Percentiles rank a stretch among this genome's conserved stretches.
phyloP scores from a whole-genome alignment of 2,888 invertebrate genomes.

The Hydrotaea diabolus region DNA sequence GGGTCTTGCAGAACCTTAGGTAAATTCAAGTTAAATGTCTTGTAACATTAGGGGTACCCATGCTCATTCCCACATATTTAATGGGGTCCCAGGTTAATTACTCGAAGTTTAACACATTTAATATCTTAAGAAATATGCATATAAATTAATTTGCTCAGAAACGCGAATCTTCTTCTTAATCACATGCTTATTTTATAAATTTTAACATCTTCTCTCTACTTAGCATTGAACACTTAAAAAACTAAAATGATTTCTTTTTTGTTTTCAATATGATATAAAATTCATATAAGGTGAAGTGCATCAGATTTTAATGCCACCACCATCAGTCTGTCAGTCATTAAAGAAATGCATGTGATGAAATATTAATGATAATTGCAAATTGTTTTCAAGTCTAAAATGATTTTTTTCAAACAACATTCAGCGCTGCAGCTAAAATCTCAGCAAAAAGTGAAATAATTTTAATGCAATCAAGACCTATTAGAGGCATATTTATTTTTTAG shows the following conservation, averaged over 20 bases:
- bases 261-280: too few relatives aligned
- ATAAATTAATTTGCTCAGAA: neutral
- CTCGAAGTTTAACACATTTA: too few relatives aligned
- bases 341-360: slow-evolving; percentile 37
- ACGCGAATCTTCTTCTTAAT: neutral
- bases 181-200: neutral
- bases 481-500: slow-evolving; percentile 48
- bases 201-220: neutral
- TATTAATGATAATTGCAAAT: slow-evolving; percentile 58
- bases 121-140: too few relatives aligned
- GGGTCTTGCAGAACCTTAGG: too few relatives aligned
- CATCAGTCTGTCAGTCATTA: neutral
- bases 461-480: slow-evolving; percentile 74
- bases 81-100: too few relatives aligned
- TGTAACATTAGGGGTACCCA: too few relatives aligned
- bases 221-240: neutral
- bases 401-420: slow-evolving; percentile 37
- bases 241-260: slow-evolving; percentile 21
- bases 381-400: slow-evolving; percentile 53
- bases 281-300: too few relatives aligned
- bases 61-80: too few relatives aligned
- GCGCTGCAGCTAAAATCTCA: slow-evolving; percentile 38
- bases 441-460: slow-evolving; percentile 72
- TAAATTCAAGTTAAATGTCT: too few relatives aligned
- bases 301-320: too few relatives aligned